Base-by-base conservation (phyloP, 2,888 invertebrate species). In the Acanthosoma haemorrhoidale region DNA sequence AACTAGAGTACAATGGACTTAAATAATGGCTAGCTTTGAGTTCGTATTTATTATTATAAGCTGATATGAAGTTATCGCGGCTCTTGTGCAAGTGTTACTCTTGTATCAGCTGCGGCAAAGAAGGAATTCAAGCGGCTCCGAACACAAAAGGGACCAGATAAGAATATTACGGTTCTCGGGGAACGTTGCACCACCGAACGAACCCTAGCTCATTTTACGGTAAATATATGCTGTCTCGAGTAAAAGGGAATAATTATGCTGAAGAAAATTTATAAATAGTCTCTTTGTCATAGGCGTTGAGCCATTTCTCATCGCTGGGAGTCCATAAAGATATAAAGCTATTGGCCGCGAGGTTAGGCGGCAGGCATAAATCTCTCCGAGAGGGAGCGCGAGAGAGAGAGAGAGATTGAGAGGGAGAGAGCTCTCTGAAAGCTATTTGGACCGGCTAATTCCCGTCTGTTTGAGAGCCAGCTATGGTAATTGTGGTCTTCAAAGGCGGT, bases 191-290 rank as follows among this genome's bases (percentile, higher is more conserved):
- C n/a, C 51, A n/a, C 51, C 8, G 11, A 29, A 25, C 29, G 51
- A 51, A 25, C n/a, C n/a, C 51, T 25, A n/a, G 51, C 51, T 51
- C 11, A 51, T 51, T 51, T 51, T 51, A 51, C 51, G 51, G 25
- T 51, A 51, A 51, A 51, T 51, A 25, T 51, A 51, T 51, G 25
- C 51, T 51, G 51, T 51, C 51, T 51, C 51, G n/a, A 9, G 25
- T n/a, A 25, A 51, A n/a, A 5, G 43, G 51, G 25, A 51, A 51
- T 51, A 51, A 51, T 51, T 51, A 51, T 51, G 5, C 32, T 59
- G 9, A 3, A 31, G 59, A 21, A 61, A 61, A 61, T 36, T 61
- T 61, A 61, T 61, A 61, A 61, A 61, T 34, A 61, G 38, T 61
- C 36, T 36, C 61, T 61, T 61, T 61, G 61, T 61, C 61, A 34